Base-by-base conservation (phyloP, 2,888 invertebrate genomes). In the Andricus curvator region DNA sequence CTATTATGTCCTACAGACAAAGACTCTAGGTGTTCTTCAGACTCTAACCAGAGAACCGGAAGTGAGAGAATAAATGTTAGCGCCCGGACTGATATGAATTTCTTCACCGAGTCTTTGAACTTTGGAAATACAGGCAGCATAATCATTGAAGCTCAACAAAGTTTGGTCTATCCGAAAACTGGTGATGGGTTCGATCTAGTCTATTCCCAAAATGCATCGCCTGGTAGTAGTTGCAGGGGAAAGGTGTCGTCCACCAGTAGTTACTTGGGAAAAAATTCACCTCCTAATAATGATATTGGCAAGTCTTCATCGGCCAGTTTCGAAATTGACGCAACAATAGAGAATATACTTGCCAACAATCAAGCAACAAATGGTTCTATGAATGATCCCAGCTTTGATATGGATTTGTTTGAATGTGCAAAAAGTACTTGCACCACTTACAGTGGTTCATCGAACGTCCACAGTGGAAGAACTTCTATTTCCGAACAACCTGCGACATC, bases 101-200 rank as follows among this genome's bases (percentile, higher is more conserved):
- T 56, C 74, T 74, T 74, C 76, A 60, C 20, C n/a, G 79, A 66
- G 20, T 41, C 60, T 1, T 33, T 62, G 9, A 66, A 79, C 56
- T 78, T 78, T 66, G 65, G 44, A 4, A 74, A 48, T 56, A 79
- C 79, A 13, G 79, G 79, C 17, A 56, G 76, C 44, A 79, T 79
- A 33, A 79, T 79, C 37, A 79, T 37, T 41, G 79, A 79, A 60
- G 79, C 79, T 20, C 79, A 79, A 25, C 62, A 76, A 41, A 79
- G 79, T 48, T 48, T 79, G n/a, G 79, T 62, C 8, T 77, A 74
- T 41, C 79, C 64, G 2, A 79, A 60, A 25, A 33, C 51, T 33
- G 8, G 56, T 37, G 74, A 74, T 56, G 74, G 74, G 9, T 74
- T 74, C n/a, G 74, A 74, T 74, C 13, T 74, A 6, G 74, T 74